Percentiles rank a stretch among this genome's conserved stretches.
phyloP scores from a whole-genome alignment of 2,888 invertebrate genomes.

The Acanthococcus lagerstroemiae region DNA sequence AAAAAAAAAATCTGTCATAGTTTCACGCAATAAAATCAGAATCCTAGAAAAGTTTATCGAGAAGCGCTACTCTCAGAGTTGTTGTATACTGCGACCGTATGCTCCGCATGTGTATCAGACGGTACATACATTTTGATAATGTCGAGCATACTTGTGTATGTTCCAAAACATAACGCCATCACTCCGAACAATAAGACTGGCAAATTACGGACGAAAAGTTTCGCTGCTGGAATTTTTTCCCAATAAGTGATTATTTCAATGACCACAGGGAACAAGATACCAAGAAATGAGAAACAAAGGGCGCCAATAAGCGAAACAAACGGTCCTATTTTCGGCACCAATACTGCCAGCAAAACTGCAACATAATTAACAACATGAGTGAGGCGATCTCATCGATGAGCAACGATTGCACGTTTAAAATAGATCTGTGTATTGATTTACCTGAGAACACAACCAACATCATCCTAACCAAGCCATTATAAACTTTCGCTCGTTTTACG shows the following conservation, averaged over 20 bases:
- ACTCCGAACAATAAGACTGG: slow-evolving; percentile 65
- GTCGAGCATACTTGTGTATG: slow-evolving; percentile 53
- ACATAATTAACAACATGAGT: too few species aligned
- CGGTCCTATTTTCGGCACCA: slow-evolving; percentile 77
- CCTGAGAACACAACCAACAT: slow-evolving; percentile 48
- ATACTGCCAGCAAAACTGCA: slow-evolving; percentile 62
- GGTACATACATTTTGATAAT: slow-evolving; percentile 45
- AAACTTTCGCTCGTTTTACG: slow-evolving; percentile 46
- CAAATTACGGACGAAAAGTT: slow-evolving; percentile 68
- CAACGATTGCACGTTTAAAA: too few species aligned
- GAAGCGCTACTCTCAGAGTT: too few species aligned
- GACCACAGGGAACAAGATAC: slow-evolving; percentile 74
- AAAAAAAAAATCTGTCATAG: too few species aligned
- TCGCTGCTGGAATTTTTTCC: slow-evolving; percentile 65
- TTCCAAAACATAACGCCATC: slow-evolving; percentile 71
- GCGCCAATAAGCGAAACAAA: slow-evolving; percentile 89
- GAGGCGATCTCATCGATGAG: too few species aligned
- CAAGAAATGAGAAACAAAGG: slow-evolving; percentile 83
- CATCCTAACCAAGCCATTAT: slow-evolving; percentile 60
- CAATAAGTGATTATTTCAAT: slow-evolving; percentile 79
- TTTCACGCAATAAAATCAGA: too few species aligned
- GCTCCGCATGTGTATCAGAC: neutral
- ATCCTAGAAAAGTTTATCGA: too few species aligned
- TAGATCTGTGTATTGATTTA: too few species aligned
- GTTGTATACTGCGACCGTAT: neutral